Conservation (phyloP, 2,113 vertebrate species). For the Myotis davidii region DNA sequence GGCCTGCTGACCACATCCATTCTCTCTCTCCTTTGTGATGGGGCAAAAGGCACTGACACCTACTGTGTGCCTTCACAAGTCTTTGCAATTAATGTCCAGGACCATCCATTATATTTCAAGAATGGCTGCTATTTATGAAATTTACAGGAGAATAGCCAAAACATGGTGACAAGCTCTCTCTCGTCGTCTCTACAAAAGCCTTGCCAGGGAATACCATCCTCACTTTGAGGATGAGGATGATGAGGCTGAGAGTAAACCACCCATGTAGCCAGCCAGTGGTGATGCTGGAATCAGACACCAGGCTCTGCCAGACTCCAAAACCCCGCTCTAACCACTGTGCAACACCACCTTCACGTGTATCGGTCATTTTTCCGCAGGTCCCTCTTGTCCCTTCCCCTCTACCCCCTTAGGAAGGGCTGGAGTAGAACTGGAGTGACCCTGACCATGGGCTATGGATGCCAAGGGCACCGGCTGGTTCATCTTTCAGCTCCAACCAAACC, state of each 20-base stretch:
- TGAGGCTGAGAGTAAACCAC: background rate
- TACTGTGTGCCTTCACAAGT: background rate
- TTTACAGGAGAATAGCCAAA: background rate
- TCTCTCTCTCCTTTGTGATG: background rate
- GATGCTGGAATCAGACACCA: background rate
- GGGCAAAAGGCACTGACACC: background rate
- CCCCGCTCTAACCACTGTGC: too few relatives aligned
- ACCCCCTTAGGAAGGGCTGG: background rate
- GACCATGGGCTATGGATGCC: background rate
- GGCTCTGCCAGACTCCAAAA: background rate
- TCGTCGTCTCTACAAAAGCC: background rate
- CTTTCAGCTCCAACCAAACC: background rate
- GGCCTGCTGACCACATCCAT: background rate
- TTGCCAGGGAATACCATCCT: background rate
- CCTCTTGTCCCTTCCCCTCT: background rate
- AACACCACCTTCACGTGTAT: rapidly evolving
- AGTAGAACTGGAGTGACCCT: background rate
- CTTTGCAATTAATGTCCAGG: background rate
- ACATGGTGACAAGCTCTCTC: rapidly evolving
- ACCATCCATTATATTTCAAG: background rate
- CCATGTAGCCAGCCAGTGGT: rapidly evolving
- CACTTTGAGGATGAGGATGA: background rate
- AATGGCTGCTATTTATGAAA: background rate
- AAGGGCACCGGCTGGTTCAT: background rate
- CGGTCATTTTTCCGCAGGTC: too few relatives aligned